Evolutionary conservation across 2,888 invertebrate species (phyloP).

Genomic region (Microplitis manilae): DNA sequence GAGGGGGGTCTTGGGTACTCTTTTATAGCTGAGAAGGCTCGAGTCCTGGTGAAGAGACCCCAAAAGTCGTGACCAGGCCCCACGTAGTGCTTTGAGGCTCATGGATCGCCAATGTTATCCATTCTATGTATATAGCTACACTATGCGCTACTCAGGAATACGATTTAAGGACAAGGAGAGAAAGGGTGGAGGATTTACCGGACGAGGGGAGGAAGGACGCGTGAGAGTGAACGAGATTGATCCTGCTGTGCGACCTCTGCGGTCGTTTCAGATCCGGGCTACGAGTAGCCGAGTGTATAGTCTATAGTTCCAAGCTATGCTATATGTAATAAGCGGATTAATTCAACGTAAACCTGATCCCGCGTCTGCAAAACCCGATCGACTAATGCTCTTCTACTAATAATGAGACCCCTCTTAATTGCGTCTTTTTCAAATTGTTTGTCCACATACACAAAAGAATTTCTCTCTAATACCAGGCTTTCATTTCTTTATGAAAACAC

Average conservation of each 20-base stretch:
- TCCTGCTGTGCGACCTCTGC: slow-evolving; percentile 15
- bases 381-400: slow-evolving; percentile 2
- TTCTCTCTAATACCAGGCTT: not conserved
- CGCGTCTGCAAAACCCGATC: not conserved
- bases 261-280: slow-evolving; percentile 24
- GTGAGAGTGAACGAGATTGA: slow-evolving; percentile 22
- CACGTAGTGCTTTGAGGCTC: slow-evolving; percentile 30
- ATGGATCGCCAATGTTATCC: slow-evolving; percentile 32
- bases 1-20: slow-evolving; percentile 29
- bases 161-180: slow-evolving; percentile 30
- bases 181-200: slow-evolving; percentile 7
- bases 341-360: slow-evolving; percentile 12
- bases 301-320: not conserved
- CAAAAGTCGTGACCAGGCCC: slow-evolving; percentile 39
- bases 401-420: not conserved
- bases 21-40: not conserved
- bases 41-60: slow-evolving; percentile 13
- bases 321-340: slow-evolving; percentile 22
- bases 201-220: slow-evolving; percentile 16
- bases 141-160: slow-evolving; percentile 20
- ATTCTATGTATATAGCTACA: slow-evolving; percentile 4
- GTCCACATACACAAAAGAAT: not conserved
- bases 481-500: not conserved
- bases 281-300: not conserved
- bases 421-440: not conserved